Conservation (phyloP, 1,140 invertebrate species). For the Calephelis nemesis region DNA sequence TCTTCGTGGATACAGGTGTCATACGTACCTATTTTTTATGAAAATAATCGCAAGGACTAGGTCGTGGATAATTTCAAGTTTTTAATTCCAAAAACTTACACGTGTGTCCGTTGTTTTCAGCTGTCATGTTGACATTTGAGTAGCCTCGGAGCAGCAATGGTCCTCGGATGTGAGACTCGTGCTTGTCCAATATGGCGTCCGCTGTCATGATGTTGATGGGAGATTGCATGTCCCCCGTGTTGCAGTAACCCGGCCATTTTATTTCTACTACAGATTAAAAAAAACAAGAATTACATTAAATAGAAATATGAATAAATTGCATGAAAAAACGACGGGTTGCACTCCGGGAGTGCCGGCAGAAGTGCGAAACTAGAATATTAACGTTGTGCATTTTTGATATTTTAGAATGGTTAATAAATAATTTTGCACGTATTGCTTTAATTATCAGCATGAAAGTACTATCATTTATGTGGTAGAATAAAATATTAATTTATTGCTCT, state of each 20-base stretch:
- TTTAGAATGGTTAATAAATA: no score
- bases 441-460: no score
- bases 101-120: slow-evolving; percentile 56
- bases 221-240: slow-evolving; percentile 48
- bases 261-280: slow-evolving; percentile 41
- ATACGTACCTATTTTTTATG: no score
- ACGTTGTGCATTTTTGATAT: no score
- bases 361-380: no score
- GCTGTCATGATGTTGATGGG: slow-evolving; percentile 63
- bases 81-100: slow-evolving; percentile 40
- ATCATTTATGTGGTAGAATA: no score
- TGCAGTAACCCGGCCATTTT: slow-evolving; percentile 55
- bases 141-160: slow-evolving; percentile 56
- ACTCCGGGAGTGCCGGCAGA: no score
- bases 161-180: slow-evolving; percentile 47
- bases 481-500: no score
- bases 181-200: slow-evolving; percentile 44
- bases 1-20: no score
- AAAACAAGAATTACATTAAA: slow-evolving; percentile 20
- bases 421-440: no score
- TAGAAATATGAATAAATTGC: no score
- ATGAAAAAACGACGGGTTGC: not conserved
- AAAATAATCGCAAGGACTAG: no score
- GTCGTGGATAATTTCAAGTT: not conserved
- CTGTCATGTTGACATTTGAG: slow-evolving; percentile 41